Base-by-base conservation (phyloP, 1,140 invertebrate species). In the Drosophila nasuta region DNA sequence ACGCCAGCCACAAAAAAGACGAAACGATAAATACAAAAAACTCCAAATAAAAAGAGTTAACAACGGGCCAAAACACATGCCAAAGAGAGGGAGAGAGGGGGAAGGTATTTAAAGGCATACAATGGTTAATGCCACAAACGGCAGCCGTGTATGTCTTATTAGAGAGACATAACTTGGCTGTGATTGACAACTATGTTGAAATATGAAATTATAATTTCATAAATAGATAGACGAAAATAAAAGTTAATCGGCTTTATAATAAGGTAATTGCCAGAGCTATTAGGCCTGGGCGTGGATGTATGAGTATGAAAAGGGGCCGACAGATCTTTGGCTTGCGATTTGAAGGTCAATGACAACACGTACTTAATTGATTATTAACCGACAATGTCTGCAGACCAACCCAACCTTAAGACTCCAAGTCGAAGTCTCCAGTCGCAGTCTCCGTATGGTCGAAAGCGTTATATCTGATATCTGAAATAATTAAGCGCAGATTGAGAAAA, bases 101-200 rank as follows among this genome's bases (percentile, higher is more conserved):
- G 10, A 52, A 52, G 28, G 48, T 54, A 72, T 56, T 57, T 51
- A 70, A 71, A 45, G 52, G 30, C 13, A 56, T 30, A 67, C 59
- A 69, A 60, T 52, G 46, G 13, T 54, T 25, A 58, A 51, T 11
- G 62, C 51, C 41, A 51, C 20, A 62, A 71, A 65, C 48, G 41
- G 58, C 58, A 67, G 64, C 54, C 20, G 20, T 43, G 48, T 28
- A 62, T 67, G 75, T 74, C 75, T 77, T 77, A 76, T 76, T 68
- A 72, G 73, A 72, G 73, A 52, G 68, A 45, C 60, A 45, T 51
- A 82, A 71, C 52, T 62, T 77, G 87, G 62, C 68, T 73, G 57
- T 89, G 85, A 89, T 89, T 89, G 85, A 89, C 85, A 89, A 89
- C 85, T 85, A 89, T 89, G 85, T 89, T 89, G 85, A 89, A 89